Conservation (phyloP, 2,888 invertebrate species). For the Drosophila kambysellisi region DNA sequence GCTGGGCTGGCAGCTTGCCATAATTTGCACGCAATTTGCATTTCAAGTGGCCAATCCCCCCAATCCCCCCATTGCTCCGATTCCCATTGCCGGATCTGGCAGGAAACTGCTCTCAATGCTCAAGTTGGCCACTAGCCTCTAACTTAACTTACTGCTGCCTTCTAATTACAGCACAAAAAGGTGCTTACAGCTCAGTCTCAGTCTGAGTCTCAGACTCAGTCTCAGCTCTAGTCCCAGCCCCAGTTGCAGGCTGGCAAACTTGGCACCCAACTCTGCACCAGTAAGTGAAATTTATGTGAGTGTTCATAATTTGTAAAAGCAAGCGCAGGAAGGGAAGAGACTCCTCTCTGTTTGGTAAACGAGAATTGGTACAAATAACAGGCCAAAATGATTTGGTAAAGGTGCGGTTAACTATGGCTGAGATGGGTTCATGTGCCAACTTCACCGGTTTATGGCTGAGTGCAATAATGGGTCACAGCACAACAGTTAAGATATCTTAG, state of each 20-base stretch:
- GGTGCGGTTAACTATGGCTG: slow-evolving; percentile 32
- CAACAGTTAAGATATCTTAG: slow-evolving; percentile 1
- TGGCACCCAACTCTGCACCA: slow-evolving; percentile 54
- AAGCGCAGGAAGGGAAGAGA: slow-evolving; percentile 29
- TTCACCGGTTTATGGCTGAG: slow-evolving; percentile 12
- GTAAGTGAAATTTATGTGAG: slow-evolving; percentile 74
- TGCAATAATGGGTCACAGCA: slow-evolving; percentile 18
- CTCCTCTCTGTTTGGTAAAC: slow-evolving; percentile 5
- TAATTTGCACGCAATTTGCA: slow-evolving; percentile 86
- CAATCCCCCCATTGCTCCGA: neutral
- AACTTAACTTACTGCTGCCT: slow-evolving; percentile 56
- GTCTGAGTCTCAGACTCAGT: slow-evolving; percentile 36
- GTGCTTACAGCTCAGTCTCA: slow-evolving; percentile 54
- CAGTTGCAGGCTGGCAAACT: slow-evolving; percentile 36
- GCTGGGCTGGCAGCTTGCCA: slow-evolving; percentile 86
- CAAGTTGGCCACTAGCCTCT: slow-evolving; percentile 63
- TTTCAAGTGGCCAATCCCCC: slow-evolving; percentile 88
- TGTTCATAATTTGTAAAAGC: slow-evolving; percentile 72
- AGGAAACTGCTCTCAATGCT: slow-evolving; percentile 34
- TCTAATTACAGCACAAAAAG: slow-evolving; percentile 75
- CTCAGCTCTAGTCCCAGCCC: slow-evolving; percentile 16
- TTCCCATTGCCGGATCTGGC: slow-evolving; percentile 7
- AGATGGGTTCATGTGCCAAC: slow-evolving; percentile 57
- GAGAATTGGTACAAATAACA: slow-evolving; percentile 54
- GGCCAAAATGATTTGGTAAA: slow-evolving; percentile 26